phyloP scores from a whole-genome alignment of 2,888 invertebrate genomes.

The Romanomermis culicivorax region DNA sequence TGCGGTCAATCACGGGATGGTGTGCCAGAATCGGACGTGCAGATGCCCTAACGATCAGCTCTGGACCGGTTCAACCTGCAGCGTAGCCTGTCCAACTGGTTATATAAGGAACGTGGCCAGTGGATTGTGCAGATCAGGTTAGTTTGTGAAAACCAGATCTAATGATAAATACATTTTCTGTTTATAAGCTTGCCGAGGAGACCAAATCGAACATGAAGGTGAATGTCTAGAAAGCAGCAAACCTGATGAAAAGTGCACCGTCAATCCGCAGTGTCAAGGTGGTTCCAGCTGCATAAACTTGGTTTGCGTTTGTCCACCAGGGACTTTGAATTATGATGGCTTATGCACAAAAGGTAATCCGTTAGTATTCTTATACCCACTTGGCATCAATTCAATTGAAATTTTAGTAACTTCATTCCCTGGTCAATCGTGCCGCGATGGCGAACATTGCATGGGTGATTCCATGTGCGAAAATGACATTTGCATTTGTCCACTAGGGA shows the following conservation, averaged over 20 bases:
- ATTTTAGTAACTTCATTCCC: constrained; percentile 11
- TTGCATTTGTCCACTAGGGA: neutral
- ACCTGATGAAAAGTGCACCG: constrained; percentile 21
- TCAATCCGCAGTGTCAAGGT: constrained; percentile 23
- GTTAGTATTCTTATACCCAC: neutral
- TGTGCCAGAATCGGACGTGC: constrained; percentile 20
- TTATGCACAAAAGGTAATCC: neutral
- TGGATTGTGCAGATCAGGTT: constrained; percentile 23
- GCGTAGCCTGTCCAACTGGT: constrained; percentile 15
- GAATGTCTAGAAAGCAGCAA: constrained; percentile 18
- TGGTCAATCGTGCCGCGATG: constrained; percentile 10
- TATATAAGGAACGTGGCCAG: constrained; percentile 16
- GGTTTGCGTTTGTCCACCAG: constrained; percentile 15
- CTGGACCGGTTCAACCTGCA: constrained; percentile 15
- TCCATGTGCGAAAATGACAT: constrained; percentile 4
- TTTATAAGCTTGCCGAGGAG: constrained; percentile 17
- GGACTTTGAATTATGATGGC: constrained; percentile 6
- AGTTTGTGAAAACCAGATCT: neutral
- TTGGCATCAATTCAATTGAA: neutral
- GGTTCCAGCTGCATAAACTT: constrained; percentile 16
- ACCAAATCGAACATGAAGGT: constrained; percentile 23
- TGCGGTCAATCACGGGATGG: constrained; percentile 21
- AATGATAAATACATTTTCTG: neutral
- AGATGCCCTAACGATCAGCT: constrained; percentile 16
- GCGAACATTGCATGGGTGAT: constrained; percentile 12